Evolutionary conservation across 2,888 invertebrate genomes (phyloP).

Genomic region (Leptinotarsa haldemani): DNA sequence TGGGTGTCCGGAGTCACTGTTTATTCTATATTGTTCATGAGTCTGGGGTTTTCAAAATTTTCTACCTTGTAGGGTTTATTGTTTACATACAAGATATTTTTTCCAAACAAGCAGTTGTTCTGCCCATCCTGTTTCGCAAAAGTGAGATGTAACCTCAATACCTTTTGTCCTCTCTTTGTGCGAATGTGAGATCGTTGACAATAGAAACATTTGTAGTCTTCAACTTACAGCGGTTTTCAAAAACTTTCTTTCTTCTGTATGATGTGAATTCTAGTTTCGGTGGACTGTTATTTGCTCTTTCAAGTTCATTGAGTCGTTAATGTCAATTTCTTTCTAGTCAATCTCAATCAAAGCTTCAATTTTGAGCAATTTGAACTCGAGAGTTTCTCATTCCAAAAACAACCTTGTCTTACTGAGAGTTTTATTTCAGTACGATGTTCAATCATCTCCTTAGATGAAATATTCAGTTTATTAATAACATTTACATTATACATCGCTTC

Average conservation of each 20-base stretch:
- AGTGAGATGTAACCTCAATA: not conserved
- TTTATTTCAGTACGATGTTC: not conserved
- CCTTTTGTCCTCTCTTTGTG: not conserved
- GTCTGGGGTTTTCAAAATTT: not conserved
- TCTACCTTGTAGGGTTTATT: not conserved
- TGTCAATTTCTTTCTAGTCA: not conserved
- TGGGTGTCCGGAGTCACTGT: not conserved
- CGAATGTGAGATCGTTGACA: not conserved
- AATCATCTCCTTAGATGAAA: not conserved
- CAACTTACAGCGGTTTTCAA: not conserved
- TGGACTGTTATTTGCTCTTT: not conserved
- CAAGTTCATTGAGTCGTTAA: not conserved
- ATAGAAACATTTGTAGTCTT: not conserved
- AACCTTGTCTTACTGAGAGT: not conserved
- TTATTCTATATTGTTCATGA: not conserved
- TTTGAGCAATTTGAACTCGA: not conserved
- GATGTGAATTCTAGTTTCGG: not conserved
- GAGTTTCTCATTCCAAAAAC: not conserved
- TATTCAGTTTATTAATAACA: not conserved
- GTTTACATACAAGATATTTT: not conserved
- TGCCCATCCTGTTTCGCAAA: not conserved
- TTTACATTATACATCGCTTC: not conserved
- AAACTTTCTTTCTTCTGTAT: not conserved
- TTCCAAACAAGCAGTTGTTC: not conserved
- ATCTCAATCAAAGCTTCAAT: not conserved